These are phyloP conservation scores for Coelinius sp. DNA, from an alignment of 2,888 invertebrate species.

Conservation along the genomic window DNA sequence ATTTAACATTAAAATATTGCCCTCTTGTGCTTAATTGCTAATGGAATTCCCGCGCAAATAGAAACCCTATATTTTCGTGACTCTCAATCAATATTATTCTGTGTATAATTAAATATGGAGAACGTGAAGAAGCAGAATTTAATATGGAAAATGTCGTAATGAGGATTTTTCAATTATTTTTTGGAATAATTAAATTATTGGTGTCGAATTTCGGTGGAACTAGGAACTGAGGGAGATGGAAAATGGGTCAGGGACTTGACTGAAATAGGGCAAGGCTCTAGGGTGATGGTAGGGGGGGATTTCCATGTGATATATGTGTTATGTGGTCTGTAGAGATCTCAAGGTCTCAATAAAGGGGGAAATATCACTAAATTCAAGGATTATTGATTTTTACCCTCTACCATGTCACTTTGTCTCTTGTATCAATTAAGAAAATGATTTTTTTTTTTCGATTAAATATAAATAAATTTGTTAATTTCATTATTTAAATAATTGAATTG, in stretches of 20 bases:
- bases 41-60: slow-evolving; percentile 12
- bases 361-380: slow-evolving; percentile 24
- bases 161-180: neutral
- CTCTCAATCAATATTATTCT: slow-evolving; percentile 23
- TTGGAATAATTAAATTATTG: neutral
- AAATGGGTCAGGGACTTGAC: slow-evolving; percentile 57
- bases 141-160: too few relatives aligned
- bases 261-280: slow-evolving; percentile 51
- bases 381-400: slow-evolving; percentile 22
- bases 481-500: neutral
- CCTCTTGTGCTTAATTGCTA: neutral
- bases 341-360: slow-evolving; percentile 4
- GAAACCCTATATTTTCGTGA: slow-evolving; percentile 30
- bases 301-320: slow-evolving; percentile 17
- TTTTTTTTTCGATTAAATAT: neutral
- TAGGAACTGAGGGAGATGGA: slow-evolving; percentile 33
- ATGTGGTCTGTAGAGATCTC: neutral
- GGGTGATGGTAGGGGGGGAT: slow-evolving; percentile 37
- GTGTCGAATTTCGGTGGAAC: slow-evolving; percentile 26
- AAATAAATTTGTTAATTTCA: neutral
- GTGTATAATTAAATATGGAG: too few relatives aligned
- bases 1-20: neutral
- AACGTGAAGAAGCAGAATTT: too few relatives aligned
- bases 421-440: neutral
- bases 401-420: neutral